phyloP scores from a whole-genome alignment of 2,113 vertebrate genomes.

The Xenopus laevis region DNA sequence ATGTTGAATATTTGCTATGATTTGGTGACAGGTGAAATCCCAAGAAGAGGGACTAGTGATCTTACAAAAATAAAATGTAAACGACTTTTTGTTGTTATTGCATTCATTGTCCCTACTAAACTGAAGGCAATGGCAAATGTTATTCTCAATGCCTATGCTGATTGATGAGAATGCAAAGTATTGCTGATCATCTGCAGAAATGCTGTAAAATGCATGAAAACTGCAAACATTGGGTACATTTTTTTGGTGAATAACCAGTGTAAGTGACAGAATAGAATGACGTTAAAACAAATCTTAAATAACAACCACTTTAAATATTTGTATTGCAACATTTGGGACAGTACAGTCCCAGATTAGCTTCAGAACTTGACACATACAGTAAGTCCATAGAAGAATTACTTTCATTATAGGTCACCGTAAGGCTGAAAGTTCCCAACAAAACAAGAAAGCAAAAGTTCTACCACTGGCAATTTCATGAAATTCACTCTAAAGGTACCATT shows the following conservation, averaged over 20 bases:
- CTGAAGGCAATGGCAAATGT: neutral
- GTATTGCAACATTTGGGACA: conserved; percentile 32
- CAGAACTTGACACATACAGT: neutral
- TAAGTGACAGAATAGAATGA: neutral
- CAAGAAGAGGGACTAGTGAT: too few species aligned
- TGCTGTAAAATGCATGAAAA: conserved; percentile 7
- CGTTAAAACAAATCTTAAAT: conserved; percentile 18
- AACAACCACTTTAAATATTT: conserved; percentile 29
- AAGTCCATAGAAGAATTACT: neutral
- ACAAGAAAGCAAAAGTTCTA: neutral
- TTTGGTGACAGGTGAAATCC: neutral
- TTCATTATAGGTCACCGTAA: neutral
- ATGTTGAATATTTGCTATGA: neutral
- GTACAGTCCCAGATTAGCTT: conserved; percentile 8
- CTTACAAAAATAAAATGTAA: neutral
- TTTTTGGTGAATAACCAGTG: neutral
- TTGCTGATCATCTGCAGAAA: conserved; percentile 28
- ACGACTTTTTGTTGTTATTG: conserved; percentile 17
- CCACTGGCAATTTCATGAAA: too few species aligned
- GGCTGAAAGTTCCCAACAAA: neutral
- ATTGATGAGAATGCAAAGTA: conserved; percentile 23
- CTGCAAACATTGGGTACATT: conserved; percentile 1
- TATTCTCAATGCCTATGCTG: conserved; percentile 5
- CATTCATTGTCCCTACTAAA: conserved; percentile 20
- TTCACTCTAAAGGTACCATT: neutral